phyloP scores from a whole-genome alignment of 2,113 vertebrate genomes.

The Anhinga anhinga region DNA sequence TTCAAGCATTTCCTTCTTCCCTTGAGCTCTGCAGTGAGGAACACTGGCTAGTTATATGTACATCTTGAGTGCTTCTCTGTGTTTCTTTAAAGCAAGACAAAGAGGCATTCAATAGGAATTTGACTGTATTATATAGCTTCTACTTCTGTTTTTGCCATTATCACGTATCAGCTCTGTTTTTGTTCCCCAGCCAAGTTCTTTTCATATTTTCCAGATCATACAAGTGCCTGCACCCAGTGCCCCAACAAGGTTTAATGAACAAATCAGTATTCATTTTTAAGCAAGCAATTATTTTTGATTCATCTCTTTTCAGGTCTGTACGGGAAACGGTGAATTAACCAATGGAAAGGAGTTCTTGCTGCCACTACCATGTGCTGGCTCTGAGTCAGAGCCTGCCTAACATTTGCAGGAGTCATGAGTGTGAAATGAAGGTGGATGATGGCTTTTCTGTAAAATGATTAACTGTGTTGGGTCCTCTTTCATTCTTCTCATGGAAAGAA shows the following conservation, averaged over 20 bases:
- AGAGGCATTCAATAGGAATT: conserved; percentile 27
- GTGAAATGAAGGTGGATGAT: not conserved
- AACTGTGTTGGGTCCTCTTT: not conserved
- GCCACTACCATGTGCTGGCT: not conserved
- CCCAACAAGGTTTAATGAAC: conserved; percentile 51
- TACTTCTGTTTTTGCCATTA: conserved; percentile 71
- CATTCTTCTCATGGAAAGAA: not conserved
- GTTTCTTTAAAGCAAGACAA: conserved; percentile 49
- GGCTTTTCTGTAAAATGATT: not conserved
- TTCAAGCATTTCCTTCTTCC: conserved; percentile 29
- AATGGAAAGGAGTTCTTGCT: not conserved
- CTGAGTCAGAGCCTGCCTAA: not conserved
- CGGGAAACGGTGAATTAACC: conserved; percentile 49
- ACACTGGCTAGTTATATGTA: conserved; percentile 14
- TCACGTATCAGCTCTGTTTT: conserved; percentile 46
- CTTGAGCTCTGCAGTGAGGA: not conserved
- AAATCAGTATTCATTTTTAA: conserved; percentile 58
- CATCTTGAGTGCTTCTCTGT: not conserved
- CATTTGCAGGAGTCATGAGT: not conserved
- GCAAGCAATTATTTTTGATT: conserved; percentile 63
- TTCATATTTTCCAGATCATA: conserved; percentile 74
- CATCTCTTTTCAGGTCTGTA: conserved; percentile 45
- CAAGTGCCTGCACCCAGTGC: conserved; percentile 52
- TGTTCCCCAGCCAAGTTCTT: conserved; percentile 58
- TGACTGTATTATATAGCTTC: conserved; percentile 47